Evolutionary conservation across 2,888 invertebrate species (phyloP).

Genomic region (Himalopsyche japonica): DNA sequence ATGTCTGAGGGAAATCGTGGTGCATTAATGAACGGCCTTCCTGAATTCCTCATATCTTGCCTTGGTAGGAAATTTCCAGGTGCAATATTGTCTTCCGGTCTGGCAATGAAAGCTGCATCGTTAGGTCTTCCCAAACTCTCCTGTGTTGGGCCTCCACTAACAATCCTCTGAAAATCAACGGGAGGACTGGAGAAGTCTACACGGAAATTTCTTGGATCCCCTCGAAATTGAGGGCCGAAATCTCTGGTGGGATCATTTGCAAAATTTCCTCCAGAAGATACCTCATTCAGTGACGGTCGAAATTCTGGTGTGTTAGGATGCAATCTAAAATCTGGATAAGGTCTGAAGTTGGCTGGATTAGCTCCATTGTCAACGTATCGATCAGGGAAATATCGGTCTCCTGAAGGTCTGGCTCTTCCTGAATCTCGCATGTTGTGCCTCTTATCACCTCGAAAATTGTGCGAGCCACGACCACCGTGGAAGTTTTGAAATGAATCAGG

Average conservation of each 20-base stretch:
- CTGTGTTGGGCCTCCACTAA: background rate
- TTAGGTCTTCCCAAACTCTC: background rate
- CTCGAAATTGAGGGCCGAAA: background rate
- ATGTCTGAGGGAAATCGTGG: background rate
- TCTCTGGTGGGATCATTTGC: background rate
- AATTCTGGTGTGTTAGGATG: background rate
- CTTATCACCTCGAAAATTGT: background rate
- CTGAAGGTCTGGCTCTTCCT: background rate
- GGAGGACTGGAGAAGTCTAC: background rate
- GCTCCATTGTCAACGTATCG: background rate
- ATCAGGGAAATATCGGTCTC: background rate
- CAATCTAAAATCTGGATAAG: background rate
- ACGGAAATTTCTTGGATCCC: background rate
- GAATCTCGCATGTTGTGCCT: background rate
- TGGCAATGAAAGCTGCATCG: background rate
- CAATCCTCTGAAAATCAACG: background rate
- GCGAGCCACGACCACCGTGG: background rate
- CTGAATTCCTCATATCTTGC: background rate
- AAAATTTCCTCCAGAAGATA: background rate
- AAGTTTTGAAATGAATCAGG: constrained; percentile 2
- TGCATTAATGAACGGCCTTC: background rate
- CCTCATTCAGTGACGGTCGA: background rate
- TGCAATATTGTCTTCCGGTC: background rate
- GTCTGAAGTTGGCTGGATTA: background rate
- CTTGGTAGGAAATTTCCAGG: background rate